Evolutionary conservation across 2,113 vertebrate genomes (phyloP).

Genomic region (Danionella cerebrum): DNA sequence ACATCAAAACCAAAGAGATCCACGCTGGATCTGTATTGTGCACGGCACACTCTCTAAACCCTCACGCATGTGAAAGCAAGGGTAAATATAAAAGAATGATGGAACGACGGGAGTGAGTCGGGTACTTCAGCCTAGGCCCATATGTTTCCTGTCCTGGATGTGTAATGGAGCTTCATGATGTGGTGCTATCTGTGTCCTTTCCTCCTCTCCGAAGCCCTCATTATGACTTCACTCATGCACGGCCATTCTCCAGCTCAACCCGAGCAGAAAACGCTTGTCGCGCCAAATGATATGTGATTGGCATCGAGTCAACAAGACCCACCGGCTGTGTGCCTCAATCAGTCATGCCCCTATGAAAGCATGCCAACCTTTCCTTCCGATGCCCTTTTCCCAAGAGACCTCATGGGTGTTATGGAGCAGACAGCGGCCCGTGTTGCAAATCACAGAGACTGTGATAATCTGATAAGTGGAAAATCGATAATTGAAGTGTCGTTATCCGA

Average conservation of each 20-base stretch:
- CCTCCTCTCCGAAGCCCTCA: slow-evolving; percentile 30
- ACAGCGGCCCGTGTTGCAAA: background rate
- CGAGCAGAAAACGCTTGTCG: background rate
- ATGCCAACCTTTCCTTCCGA: slow-evolving; percentile 12
- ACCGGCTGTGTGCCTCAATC: background rate
- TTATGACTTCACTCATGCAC: slow-evolving; percentile 22
- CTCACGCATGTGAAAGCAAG: background rate
- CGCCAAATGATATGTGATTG: slow-evolving; percentile 12
- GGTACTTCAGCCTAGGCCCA: slow-evolving; percentile 35
- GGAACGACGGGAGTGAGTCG: background rate
- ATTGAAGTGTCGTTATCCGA: slow-evolving; percentile 44
- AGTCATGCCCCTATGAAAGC: slow-evolving; percentile 32
- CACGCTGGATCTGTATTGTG: no score
- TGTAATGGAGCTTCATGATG: slow-evolving; percentile 47
- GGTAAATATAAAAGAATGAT: background rate
- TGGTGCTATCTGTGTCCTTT: background rate
- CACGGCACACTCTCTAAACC: background rate
- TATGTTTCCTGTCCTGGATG: slow-evolving; percentile 55
- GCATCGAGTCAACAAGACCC: slow-evolving; percentile 15
- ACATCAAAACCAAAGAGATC: no score
- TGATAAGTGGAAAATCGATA: slow-evolving; percentile 53
- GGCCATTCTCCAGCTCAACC: background rate
- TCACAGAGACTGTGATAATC: slow-evolving; percentile 36
- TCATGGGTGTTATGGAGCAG: background rate
- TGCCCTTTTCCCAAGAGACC: slow-evolving; percentile 35